Base-by-base conservation (phyloP, 1,140 invertebrate genomes). In the Teleogryllus occipitalis region DNA sequence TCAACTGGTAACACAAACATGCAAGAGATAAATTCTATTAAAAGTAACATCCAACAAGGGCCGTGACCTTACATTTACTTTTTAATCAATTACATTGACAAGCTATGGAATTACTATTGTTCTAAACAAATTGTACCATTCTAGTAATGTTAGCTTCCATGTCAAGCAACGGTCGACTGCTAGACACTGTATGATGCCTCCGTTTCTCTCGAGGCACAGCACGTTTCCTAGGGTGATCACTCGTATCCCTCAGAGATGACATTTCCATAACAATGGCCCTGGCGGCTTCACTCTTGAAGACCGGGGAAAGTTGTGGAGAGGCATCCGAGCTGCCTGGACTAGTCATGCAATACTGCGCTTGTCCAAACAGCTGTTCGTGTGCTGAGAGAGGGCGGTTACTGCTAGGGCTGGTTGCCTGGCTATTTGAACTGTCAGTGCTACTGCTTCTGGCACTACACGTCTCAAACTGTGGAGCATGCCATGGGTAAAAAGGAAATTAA, bases 101-200 rank as follows among this genome's bases (percentile, higher is more conserved):
- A 65, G 54, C 10, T 14, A 65, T 14, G 10, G 7, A 3, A 65
- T 14, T 18, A 65, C 10, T 14, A 65, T 14, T 65, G 10, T 14
- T 14, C 18, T 65, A 18, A 65, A 65, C 10, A 65, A 65, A 65
- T 65, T 65, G 54, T 65, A 65, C 54, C 54, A 65, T 86, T 47
- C n/a, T 39, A 48, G 86, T 83, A 80, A 86, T 83, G 49, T 84
- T 82, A 79, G 86, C 84, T 80, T 87, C 85, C 75, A 86, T 81
- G 81, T 85, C 86, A 82, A 84, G 85, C 74, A 88, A 82, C 7
- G 89, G 90, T 82, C 89, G 86, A 84, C 89, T 91, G 84, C 90
- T 91, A 12, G 95, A 95, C 8, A 96, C 95, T 0, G 96, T 97
- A 84, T 96, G 92, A 86, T 96, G 95, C 78, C 96, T 88, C 74